Conservation (phyloP, 2,888 invertebrate genomes). For the Cephus pulcher region DNA sequence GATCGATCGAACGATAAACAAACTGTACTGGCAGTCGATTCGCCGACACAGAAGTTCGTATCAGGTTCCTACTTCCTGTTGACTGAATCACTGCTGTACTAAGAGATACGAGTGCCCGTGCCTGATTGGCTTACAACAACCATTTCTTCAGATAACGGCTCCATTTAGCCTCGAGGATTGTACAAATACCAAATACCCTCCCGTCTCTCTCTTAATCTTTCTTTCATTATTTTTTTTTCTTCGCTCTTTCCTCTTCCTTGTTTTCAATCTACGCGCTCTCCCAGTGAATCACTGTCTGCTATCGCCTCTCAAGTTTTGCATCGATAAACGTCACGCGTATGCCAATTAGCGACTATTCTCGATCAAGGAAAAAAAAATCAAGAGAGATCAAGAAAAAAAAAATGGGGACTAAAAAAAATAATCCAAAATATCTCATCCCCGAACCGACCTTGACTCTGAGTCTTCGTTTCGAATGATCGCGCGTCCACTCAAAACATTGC, state of each 20-base stretch:
- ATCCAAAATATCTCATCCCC: background rate
- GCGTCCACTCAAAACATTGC: background rate
- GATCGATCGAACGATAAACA: constrained; percentile 10
- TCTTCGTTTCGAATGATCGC: background rate
- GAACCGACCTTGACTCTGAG: background rate
- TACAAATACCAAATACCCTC: constrained; percentile 3
- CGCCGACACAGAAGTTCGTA: constrained; percentile 21
- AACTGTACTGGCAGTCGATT: constrained; percentile 4
- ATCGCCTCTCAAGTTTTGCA: background rate
- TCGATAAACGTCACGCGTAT: background rate
- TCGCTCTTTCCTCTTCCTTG: background rate
- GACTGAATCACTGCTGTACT: constrained; percentile 20
- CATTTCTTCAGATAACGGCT: constrained; percentile 22
- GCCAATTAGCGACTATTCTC: background rate
- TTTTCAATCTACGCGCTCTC: background rate
- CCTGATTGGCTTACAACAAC: background rate
- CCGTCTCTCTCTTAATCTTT: constrained; percentile 15
- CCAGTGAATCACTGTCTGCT: background rate
- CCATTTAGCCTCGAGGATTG: constrained; percentile 27
- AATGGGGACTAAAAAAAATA: background rate
- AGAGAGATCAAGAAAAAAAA: too few relatives aligned
- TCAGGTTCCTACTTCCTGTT: constrained; percentile 28
- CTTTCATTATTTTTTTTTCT: constrained; percentile 8
- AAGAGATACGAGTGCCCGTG: constrained; percentile 3
- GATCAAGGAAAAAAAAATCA: background rate